A percentile compares a stretch with the other conserved stretches of the same genome.
Conservation (phyloP, 2,113 vertebrate species). For the Pycnonotus jocosus region DNA sequence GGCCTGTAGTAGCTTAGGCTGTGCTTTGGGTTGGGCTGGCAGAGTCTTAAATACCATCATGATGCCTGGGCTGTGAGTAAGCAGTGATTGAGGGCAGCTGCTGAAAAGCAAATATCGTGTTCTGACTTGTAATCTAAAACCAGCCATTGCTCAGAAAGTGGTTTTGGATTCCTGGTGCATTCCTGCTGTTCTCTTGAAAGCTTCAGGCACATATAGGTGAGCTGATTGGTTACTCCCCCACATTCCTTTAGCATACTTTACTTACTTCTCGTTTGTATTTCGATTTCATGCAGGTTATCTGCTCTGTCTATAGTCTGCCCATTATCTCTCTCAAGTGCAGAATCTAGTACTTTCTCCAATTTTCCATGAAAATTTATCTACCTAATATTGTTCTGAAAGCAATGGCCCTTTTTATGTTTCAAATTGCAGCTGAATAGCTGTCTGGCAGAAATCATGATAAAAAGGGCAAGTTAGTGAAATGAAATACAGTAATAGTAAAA, state of each 20-base stretch:
- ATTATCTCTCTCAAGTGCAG: background rate
- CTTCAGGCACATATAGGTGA: background rate
- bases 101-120: background rate
- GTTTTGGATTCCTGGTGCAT: background rate
- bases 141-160: fast-evolving
- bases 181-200: background rate
- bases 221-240: background rate
- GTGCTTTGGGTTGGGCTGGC: background rate
- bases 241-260: background rate
- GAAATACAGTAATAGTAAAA: background rate
- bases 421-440: background rate
- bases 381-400: background rate
- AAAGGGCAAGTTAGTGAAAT: background rate
- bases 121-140: background rate
- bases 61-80: background rate
- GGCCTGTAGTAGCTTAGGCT: background rate
- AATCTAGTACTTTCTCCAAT: background rate
- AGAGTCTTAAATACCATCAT: background rate
- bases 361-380: background rate
- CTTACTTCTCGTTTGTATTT: background rate
- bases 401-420: background rate
- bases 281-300: background rate
- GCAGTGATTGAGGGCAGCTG: background rate
- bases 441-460: background rate
- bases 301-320: background rate